These are phyloP conservation scores for Desoria tigrina DNA, from an alignment of 2,888 invertebrate genomes.

Conservation along the genomic window DNA sequence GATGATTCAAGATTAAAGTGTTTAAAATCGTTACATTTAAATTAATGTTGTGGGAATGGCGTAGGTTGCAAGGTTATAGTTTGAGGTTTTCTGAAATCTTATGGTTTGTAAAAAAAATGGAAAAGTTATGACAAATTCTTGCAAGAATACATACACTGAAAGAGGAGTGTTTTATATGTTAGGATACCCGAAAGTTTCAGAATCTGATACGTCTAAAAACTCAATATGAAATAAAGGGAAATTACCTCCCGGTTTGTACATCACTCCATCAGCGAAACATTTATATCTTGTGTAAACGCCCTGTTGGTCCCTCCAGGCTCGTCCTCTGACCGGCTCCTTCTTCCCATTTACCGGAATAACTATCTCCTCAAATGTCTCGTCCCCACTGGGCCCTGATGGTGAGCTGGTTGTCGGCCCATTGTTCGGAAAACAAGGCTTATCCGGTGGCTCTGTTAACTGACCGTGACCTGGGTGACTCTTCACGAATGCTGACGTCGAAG, in stretches of 20 bases:
- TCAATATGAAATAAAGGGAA: conserved; percentile 2
- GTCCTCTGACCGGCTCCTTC: conserved; percentile 54
- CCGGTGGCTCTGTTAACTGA: not conserved
- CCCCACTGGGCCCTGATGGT: not conserved
- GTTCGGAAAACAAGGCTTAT: not conserved
- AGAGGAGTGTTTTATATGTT: too few species aligned
- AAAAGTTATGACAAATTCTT: too few species aligned
- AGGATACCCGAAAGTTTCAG: too few species aligned
- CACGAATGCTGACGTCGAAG: conserved; percentile 1
- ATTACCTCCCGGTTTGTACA: conserved; percentile 58
- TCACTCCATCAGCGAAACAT: conserved; percentile 55
- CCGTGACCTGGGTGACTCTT: conserved; percentile 8
- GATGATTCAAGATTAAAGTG: too few species aligned
- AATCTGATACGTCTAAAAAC: too few species aligned
- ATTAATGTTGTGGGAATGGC: too few species aligned
- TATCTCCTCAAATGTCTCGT: conserved; percentile 50
- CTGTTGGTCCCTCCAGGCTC: conserved; percentile 54
- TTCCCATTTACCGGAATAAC: conserved; percentile 55
- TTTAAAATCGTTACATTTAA: too few species aligned
- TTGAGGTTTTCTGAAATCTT: too few species aligned
- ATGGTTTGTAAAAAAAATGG: too few species aligned
- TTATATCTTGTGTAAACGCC: conserved; percentile 55
- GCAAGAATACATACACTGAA: too few species aligned
- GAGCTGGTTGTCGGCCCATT: conserved; percentile 2
- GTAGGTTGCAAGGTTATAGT: too few species aligned